phyloP scores from a whole-genome alignment of 2,113 vertebrate species.

The Vimba vimba region DNA sequence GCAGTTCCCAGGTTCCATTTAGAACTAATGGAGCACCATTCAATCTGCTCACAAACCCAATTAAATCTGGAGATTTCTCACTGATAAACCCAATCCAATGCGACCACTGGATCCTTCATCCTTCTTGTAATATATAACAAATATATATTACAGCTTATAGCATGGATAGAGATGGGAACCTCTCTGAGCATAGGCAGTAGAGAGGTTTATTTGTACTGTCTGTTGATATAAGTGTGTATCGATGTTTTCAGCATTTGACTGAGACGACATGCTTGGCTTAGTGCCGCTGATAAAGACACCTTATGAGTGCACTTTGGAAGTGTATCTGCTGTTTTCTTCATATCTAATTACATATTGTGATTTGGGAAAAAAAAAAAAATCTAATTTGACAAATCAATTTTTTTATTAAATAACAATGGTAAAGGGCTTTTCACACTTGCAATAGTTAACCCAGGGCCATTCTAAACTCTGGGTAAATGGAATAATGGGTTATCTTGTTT shows the following conservation, averaged over 20 bases:
- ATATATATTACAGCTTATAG: constrained; percentile 47
- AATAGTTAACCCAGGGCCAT: too few species aligned
- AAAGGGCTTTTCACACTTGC: too few species aligned
- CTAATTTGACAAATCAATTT: too few species aligned
- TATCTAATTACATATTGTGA: too few species aligned
- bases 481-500: too few species aligned
- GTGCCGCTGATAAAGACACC: not conserved
- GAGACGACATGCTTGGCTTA: not conserved
- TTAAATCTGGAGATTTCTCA: constrained; percentile 63
- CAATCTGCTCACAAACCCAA: constrained; percentile 66
- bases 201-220: constrained; percentile 15
- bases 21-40: constrained; percentile 61
- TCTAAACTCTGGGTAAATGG: too few species aligned
- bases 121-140: constrained; percentile 26
- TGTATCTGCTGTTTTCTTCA: not conserved
- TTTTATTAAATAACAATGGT: too few species aligned
- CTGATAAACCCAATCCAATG: constrained; percentile 60
- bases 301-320: not conserved
- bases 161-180: not conserved
- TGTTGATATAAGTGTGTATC: constrained; percentile 22
- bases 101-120: constrained; percentile 50
- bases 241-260: constrained; percentile 23
- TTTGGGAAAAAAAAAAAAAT: too few species aligned
- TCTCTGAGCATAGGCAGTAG: not conserved
- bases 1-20: constrained; percentile 55